Percentiles rank a stretch among this genome's conserved stretches.
phyloP scores from a whole-genome alignment of 2,888 invertebrate genomes.

The Elmis aenea region DNA sequence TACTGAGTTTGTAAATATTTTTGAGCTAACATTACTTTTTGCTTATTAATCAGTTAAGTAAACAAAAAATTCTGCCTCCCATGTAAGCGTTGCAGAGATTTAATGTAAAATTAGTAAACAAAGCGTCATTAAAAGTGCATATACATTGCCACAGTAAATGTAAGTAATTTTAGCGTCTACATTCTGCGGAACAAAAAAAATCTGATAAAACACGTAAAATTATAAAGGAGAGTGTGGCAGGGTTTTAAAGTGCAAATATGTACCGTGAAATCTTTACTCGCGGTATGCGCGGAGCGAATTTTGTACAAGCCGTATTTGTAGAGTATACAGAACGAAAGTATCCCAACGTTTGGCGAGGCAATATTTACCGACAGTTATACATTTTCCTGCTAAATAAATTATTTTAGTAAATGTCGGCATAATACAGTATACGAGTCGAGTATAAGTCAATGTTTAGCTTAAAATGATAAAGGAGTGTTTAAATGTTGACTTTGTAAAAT shows the following conservation, averaged over 20 bases:
- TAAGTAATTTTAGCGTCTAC: no score
- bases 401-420: slow-evolving; percentile 49
- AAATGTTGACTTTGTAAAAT: slow-evolving; percentile 18
- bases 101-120: no score
- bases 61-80: no score
- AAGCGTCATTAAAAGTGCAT: no score
- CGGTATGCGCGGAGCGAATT: slow-evolving; percentile 43
- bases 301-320: slow-evolving; percentile 44
- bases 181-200: no score
- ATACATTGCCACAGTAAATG: no score
- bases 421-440: slow-evolving; percentile 44
- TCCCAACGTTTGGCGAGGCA: slow-evolving; percentile 47
- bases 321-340: slow-evolving; percentile 47
- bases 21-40: no score
- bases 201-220: slow-evolving; percentile 25
- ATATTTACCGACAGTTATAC: slow-evolving; percentile 50
- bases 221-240: slow-evolving; percentile 23
- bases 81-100: no score
- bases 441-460: slow-evolving; percentile 45
- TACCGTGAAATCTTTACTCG: slow-evolving; percentile 40
- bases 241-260: slow-evolving; percentile 28
- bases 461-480: slow-evolving; percentile 29
- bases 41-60: no score
- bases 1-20: no score
- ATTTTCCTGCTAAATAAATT: slow-evolving; percentile 50